Base-by-base conservation (phyloP, 2,888 invertebrate species). In the Tiphia femorata region DNA sequence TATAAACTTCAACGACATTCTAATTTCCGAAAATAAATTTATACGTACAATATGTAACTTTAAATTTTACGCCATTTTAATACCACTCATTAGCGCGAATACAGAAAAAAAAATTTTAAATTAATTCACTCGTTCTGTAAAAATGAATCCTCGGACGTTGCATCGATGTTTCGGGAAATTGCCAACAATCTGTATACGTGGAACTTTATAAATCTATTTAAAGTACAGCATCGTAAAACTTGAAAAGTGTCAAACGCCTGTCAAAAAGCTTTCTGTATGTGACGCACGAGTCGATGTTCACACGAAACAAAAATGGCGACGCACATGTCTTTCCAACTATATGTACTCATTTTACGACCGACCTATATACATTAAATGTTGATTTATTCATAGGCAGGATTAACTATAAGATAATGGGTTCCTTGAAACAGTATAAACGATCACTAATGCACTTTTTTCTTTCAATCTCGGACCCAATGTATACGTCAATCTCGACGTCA, bases 311-410 rank as follows among this genome's bases (percentile, higher is more conserved):
- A 74, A 72, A 71, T 69, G 68, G 63, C 73, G 70, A 65, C 65
- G 75, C 76, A 76, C 78, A 75, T 75, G 76, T 81, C 81, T 81
- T 81, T 81, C 81, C 81, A 80, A 81, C 72, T 74, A 50, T 21
- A 35, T 62, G 52, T 58, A 54, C 53, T 75, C 46, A 29, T 58
- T 33, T 38, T 42, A 20, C 38, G 35, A 54, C 21, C 10, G 44
- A 53, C 20, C 6, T 16, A 14, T 12, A n/a, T 56, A 29, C 7
- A 5, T n/a, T n/a, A 16, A 27, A n/a, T 47, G 27, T 17, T 53
- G 27, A 10, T 17, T 53, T 53, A 46, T 51, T 46, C 2, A 20
- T 29, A 47, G 12, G 25, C 12, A 2, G 19, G 42, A 17, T 19
- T 10, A 42, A 43, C 17, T 43, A 16, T 10, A 2, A n/a, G n/a